A percentile compares a stretch with the other conserved stretches of the same genome.
Evolutionary conservation across 1,140 invertebrate species (phyloP).

Genomic region (Leptinotarsa undecemlineata): DNA sequence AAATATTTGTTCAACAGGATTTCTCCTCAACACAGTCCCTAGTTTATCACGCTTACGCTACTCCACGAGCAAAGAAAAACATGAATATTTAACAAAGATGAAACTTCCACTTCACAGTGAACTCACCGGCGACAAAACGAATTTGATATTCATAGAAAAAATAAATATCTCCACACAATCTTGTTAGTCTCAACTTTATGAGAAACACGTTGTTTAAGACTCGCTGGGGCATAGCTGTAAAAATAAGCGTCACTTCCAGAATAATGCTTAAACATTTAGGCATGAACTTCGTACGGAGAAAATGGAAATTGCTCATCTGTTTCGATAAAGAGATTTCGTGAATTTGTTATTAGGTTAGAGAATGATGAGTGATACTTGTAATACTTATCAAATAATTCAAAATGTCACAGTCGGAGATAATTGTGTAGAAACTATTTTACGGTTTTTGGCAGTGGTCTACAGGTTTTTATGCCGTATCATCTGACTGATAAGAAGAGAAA

Average conservation of each 20-base stretch:
- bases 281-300: not conserved
- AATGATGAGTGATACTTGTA: too few species aligned
- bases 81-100: slow-evolving; percentile 7
- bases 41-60: not conserved
- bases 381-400: too few species aligned
- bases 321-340: not conserved
- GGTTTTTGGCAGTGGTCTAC: too few species aligned
- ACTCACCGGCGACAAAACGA: slow-evolving; percentile 16
- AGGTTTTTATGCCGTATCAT: too few species aligned
- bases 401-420: too few species aligned
- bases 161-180: slow-evolving; percentile 28
- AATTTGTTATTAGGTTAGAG: not conserved
- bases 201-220: slow-evolving; percentile 12
- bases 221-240: slow-evolving; percentile 9
- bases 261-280: slow-evolving; percentile 9
- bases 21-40: too few species aligned
- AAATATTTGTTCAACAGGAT: too few species aligned
- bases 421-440: too few species aligned
- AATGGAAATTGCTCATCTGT: not conserved
- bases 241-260: slow-evolving; percentile 1
- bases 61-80: not conserved
- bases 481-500: too few species aligned
- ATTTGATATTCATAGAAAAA: slow-evolving; percentile 34
- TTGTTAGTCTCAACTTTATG: slow-evolving; percentile 25
- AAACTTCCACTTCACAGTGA: slow-evolving; percentile 5